A percentile compares a stretch with the other conserved stretches of the same genome.
Evolutionary conservation across 2,888 invertebrate genomes (phyloP).

Genomic region (Epinotia brunnichana): DNA sequence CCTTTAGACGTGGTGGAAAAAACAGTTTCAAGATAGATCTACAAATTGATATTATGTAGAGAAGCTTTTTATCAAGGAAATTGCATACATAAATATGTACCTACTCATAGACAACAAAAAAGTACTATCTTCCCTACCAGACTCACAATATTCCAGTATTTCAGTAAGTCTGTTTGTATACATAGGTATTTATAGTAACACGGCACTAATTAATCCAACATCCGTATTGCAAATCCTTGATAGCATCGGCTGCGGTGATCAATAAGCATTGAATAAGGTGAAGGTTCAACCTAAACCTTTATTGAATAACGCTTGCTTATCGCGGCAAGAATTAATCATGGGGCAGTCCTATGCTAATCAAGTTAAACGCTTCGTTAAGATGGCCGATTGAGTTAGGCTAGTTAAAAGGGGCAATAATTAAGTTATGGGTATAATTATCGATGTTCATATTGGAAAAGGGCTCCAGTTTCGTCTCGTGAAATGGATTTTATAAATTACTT

Average conservation of each 20-base stretch:
- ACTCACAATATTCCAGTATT: neutral
- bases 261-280: slow-evolving; percentile 66
- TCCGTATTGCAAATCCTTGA: slow-evolving; percentile 42
- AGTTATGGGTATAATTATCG: neutral
- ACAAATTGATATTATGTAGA: slow-evolving; percentile 5
- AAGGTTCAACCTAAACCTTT: slow-evolving; percentile 65
- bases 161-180: too few species aligned
- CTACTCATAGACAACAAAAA: neutral
- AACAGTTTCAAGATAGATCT: slow-evolving; percentile 13
- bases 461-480: too few species aligned
- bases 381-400: slow-evolving; percentile 53
- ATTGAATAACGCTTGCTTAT: slow-evolving; percentile 49
- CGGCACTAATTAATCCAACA: slow-evolving; percentile 32
- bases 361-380: slow-evolving; percentile 70
- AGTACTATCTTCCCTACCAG: neutral
- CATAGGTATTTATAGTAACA: neutral
- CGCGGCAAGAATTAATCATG: slow-evolving; percentile 61
- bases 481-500: too few species aligned
- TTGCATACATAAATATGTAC: neutral
- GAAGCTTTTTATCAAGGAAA: slow-evolving; percentile 4
- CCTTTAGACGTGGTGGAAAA: slow-evolving; percentile 15
- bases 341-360: slow-evolving; percentile 60
- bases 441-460: neutral
- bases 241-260: slow-evolving; percentile 46
- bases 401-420: neutral